A percentile compares a stretch with the other conserved stretches of the same genome.
phyloP scores from a whole-genome alignment of 2,113 vertebrate genomes.

The Pterocles gutturalis region DNA sequence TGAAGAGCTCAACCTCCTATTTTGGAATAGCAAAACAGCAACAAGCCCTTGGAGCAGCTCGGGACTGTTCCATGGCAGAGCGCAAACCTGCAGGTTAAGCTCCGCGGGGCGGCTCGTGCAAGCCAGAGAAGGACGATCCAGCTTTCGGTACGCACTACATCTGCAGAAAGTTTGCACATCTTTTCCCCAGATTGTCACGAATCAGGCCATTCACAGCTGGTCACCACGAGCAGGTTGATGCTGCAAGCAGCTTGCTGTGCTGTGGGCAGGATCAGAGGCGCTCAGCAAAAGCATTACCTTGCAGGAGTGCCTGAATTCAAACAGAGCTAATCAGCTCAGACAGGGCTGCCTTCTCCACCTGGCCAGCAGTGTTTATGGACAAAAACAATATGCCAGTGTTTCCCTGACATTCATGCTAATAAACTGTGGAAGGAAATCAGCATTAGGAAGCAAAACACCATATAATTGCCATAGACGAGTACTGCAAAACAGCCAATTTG shows the following conservation, averaged over 20 bases:
- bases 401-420: slow-evolving; percentile 23
- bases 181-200: background rate
- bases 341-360: background rate
- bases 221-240: rapidly evolving
- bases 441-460: slow-evolving; percentile 41
- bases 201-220: background rate
- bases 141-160: rapidly evolving
- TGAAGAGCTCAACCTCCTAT: background rate
- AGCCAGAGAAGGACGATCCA: background rate
- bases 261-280: background rate
- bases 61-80: background rate
- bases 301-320: background rate
- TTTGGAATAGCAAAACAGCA: background rate
- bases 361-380: background rate
- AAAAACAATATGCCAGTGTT: background rate
- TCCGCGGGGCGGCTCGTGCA: rapidly evolving
- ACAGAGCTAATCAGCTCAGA: background rate
- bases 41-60: background rate
- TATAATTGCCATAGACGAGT: slow-evolving; percentile 52
- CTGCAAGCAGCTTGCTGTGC: background rate
- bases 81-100: background rate
- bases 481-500: slow-evolving; percentile 70
- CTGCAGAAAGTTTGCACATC: background rate
- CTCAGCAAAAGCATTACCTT: background rate
- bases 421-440: slow-evolving; percentile 31